Evolutionary conservation across 2,888 invertebrate genomes (phyloP).

Genomic region (Agrochola litura): DNA sequence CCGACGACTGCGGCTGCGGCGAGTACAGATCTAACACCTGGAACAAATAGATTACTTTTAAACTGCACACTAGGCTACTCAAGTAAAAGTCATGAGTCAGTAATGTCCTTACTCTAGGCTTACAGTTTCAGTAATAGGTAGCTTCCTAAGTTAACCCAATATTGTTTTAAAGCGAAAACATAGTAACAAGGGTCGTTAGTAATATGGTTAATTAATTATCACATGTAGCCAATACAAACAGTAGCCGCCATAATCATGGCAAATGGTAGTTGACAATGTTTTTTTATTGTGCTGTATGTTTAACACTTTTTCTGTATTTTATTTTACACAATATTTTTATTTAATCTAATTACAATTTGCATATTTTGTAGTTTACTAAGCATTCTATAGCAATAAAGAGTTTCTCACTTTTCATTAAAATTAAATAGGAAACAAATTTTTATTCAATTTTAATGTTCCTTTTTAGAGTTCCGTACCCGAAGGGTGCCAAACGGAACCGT

Average conservation of each 20-base stretch:
- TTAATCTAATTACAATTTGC: neutral
- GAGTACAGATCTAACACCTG: conserved; percentile 97
- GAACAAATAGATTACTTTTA: conserved; percentile 31
- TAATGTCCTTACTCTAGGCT: neutral
- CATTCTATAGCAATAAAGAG: neutral
- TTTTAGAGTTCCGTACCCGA: too few relatives aligned
- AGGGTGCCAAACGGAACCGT: too few relatives aligned
- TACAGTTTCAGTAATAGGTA: neutral
- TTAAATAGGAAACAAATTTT: neutral
- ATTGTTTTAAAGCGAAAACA: neutral
- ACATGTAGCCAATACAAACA: neutral
- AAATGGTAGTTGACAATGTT: neutral
- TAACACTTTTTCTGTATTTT: neutral
- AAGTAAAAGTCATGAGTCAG: neutral
- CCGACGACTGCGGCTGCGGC: conserved; percentile 91
- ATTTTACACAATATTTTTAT: neutral
- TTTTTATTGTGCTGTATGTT: neutral
- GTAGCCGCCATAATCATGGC: too few relatives aligned
- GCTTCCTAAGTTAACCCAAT: neutral
- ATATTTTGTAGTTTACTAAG: neutral
- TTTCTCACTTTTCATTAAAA: neutral
- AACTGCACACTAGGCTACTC: neutral
- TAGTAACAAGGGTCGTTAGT: neutral
- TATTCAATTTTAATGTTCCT: neutral
- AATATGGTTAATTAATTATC: neutral